A percentile compares a stretch with the other conserved stretches of the same genome.
phyloP scores from a whole-genome alignment of 2,797 vertebrate genomes.

The Propithecus perrieri region DNA sequence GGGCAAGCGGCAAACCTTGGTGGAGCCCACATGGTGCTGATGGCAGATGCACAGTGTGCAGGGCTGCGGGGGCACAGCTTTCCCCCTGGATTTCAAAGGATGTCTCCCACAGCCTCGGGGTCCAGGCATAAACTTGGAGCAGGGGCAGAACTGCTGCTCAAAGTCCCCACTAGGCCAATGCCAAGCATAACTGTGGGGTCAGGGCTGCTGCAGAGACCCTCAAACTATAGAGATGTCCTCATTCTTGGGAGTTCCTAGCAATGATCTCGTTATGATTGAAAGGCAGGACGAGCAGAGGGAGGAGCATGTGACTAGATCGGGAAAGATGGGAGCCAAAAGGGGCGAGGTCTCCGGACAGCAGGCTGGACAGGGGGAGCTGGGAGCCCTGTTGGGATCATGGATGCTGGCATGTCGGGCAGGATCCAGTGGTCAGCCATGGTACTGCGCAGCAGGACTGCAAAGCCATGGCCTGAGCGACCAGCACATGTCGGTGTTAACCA shows the following conservation, averaged over 20 bases:
- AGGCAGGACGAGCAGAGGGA: too few relatives aligned
- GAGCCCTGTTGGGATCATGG: rapidly evolving
- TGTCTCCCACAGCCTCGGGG: neutral
- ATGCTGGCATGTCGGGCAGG: rapidly evolving
- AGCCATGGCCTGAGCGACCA: rapidly evolving
- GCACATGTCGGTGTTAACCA: rapidly evolving
- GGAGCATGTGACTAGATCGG: rapidly evolving
- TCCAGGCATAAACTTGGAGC: neutral
- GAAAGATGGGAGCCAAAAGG: rapidly evolving
- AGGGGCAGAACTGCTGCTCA: neutral
- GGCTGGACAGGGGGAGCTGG: too few relatives aligned
- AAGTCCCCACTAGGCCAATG: neutral
- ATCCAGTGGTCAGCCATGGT: rapidly evolving
- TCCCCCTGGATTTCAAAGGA: neutral
- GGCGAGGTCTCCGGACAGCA: neutral
- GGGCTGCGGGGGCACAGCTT: too few relatives aligned
- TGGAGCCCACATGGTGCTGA: too few relatives aligned
- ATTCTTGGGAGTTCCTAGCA: neutral
- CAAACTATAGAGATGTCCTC: neutral
- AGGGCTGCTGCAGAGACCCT: neutral
- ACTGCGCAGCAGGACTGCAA: too few relatives aligned
- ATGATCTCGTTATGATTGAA: rapidly evolving
- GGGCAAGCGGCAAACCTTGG: too few relatives aligned
- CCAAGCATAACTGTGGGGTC: neutral
- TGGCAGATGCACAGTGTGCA: neutral